Conservation (phyloP, 2,888 invertebrate genomes). For the Nemotelus pantherinus region DNA sequence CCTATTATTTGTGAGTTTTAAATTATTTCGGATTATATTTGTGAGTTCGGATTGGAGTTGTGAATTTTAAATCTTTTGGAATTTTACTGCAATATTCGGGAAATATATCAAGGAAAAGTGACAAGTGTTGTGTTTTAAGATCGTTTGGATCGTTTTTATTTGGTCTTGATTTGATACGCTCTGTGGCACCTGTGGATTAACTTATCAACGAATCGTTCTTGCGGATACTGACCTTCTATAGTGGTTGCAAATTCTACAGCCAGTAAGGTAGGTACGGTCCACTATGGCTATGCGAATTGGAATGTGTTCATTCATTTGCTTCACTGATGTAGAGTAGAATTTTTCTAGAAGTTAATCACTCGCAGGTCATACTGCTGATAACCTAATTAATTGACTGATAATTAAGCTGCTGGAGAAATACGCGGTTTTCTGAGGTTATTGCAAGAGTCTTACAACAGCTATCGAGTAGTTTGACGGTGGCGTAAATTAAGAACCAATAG, state of each 20-base stretch:
- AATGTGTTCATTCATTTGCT: neutral
- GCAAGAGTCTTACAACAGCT: neutral
- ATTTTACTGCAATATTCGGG: no score
- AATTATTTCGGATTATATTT: no score
- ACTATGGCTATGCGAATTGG: neutral
- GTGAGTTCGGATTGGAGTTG: no score
- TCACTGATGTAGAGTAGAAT: no score
- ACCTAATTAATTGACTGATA: constrained; percentile 41
- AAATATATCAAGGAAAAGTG: no score
- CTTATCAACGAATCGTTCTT: no score
- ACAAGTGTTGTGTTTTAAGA: no score
- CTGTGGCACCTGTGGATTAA: no score
- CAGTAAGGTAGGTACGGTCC: constrained; percentile 9
- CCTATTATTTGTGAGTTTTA: no score
- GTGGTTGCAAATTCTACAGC: neutral
- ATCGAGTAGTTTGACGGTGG: neutral
- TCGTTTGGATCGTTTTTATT: no score
- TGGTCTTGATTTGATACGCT: no score
- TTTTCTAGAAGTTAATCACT: neutral
- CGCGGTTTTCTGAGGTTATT: constrained; percentile 11
- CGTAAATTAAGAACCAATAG: neutral
- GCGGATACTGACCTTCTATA: constrained; percentile 27
- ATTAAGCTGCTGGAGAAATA: constrained; percentile 19
- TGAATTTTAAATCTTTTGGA: no score
- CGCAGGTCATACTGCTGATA: constrained; percentile 27